A percentile compares a stretch with the other conserved stretches of the same genome.
Conservation (phyloP, 2,797 vertebrate species). For the Sternarchorhynchus goeldii region DNA sequence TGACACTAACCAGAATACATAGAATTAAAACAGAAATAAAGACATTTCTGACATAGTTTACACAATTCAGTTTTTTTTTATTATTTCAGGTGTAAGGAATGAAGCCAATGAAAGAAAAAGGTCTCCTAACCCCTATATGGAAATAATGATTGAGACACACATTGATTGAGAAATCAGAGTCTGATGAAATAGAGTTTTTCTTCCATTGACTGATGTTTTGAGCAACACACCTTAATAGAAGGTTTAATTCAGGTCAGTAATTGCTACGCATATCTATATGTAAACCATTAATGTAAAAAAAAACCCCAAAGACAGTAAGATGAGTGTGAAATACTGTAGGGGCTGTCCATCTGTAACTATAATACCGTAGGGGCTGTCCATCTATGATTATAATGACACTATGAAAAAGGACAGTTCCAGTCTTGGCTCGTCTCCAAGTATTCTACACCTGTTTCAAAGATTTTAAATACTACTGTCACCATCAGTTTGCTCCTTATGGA, state of each 20-base stretch:
- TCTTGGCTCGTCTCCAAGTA: too few relatives aligned
- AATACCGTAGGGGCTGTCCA: not conserved
- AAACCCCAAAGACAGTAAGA: slow-evolving; percentile 2
- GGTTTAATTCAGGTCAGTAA: not conserved
- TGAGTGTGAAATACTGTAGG: not conserved
- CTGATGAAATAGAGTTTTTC: slow-evolving; percentile 15
- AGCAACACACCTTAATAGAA: not conserved
- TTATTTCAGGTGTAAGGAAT: not conserved
- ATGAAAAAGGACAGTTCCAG: too few relatives aligned
- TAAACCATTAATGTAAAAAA: not conserved
- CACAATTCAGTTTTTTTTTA: not conserved
- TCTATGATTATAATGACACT: too few relatives aligned
- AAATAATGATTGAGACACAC: not conserved
- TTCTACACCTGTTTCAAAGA: too few relatives aligned
- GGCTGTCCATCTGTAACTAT: not conserved
- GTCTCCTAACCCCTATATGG: too few relatives aligned
- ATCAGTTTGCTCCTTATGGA: too few relatives aligned
- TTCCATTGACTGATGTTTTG: not conserved
- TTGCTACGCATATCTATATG: not conserved
- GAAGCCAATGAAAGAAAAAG: not conserved
- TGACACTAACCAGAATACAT: too few relatives aligned
- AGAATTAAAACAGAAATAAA: not conserved
- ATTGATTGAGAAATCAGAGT: not conserved
- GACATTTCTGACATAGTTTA: not conserved
- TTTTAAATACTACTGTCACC: too few relatives aligned